Percentiles rank a stretch among this genome's conserved stretches.
Evolutionary conservation across 2,113 vertebrate species (phyloP).

Genomic region (Empidonax traillii): DNA sequence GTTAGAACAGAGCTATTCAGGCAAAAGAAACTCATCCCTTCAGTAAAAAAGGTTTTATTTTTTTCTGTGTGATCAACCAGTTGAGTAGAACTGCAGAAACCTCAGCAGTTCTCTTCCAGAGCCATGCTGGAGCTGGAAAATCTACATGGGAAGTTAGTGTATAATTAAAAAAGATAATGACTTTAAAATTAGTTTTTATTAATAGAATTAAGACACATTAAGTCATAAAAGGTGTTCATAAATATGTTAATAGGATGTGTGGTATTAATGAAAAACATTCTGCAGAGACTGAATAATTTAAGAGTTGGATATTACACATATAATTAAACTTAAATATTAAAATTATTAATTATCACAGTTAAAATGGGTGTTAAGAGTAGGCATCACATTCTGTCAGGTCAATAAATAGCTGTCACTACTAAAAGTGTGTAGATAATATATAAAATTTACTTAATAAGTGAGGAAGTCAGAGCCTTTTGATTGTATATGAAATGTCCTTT

Average conservation of each 20-base stretch:
- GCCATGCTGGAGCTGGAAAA: neutral
- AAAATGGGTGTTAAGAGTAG: neutral
- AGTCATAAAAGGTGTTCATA: constrained; percentile 64
- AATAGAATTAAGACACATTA: constrained; percentile 70
- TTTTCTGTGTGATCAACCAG: neutral
- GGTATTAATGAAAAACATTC: constrained; percentile 65
- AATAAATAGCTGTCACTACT: constrained; percentile 11
- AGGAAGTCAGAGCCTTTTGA: neutral
- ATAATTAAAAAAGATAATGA: constrained; percentile 69
- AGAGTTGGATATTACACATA: constrained; percentile 11
- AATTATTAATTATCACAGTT: constrained; percentile 41
- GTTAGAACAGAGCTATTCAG: neutral
- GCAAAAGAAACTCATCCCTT: neutral
- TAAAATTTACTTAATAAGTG: neutral
- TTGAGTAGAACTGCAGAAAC: neutral
- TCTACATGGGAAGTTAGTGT: constrained; percentile 43
- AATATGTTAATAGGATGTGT: constrained; percentile 66
- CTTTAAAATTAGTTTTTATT: constrained; percentile 74
- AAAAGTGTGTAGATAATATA: neutral
- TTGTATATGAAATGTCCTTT: neutral
- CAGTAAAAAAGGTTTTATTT: neutral
- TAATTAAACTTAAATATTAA: constrained; percentile 68
- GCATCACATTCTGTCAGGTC: neutral
- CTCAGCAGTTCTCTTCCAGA: neutral
- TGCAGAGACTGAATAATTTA: constrained; percentile 56